Conservation (phyloP, 2,888 invertebrate species). For the Leuctra nigra region DNA sequence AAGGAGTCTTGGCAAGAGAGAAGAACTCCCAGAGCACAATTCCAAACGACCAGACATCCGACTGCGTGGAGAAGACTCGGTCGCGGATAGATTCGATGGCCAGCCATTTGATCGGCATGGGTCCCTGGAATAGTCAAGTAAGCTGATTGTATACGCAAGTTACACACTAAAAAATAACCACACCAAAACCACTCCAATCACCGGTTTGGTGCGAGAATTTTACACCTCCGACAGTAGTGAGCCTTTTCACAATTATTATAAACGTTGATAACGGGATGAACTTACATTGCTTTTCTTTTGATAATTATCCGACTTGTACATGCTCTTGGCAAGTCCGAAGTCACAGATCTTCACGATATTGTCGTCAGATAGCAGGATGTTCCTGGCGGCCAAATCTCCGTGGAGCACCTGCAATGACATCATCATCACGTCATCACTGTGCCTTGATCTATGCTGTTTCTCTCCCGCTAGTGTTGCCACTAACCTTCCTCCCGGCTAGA, state of each 20-base stretch:
- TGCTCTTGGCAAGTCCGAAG: slow-evolving; percentile 88
- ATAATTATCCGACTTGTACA: slow-evolving; percentile 81
- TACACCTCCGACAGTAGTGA: slow-evolving; percentile 27
- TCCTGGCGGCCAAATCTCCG: slow-evolving; percentile 85
- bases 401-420: slow-evolving; percentile 57
- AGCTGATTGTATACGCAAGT: too few species aligned
- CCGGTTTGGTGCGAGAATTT: too few species aligned
- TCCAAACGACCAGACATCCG: slow-evolving; percentile 92
- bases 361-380: slow-evolving; percentile 80
- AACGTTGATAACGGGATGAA: slow-evolving; percentile 31
- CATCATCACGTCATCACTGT: too few species aligned
- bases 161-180: background rate
- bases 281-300: slow-evolving; percentile 79
- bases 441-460: too few species aligned
- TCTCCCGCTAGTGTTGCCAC: too few species aligned
- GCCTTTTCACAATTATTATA: too few species aligned
- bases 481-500: slow-evolving; percentile 76
- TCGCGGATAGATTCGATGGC: slow-evolving; percentile 90
- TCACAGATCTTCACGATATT: slow-evolving; percentile 95
- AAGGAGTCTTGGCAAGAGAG: slow-evolving; percentile 77
- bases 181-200: background rate
- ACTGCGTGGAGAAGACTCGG: slow-evolving; percentile 86
- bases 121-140: slow-evolving; percentile 60
- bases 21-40: slow-evolving; percentile 89
- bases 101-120: slow-evolving; percentile 94